phyloP scores from a whole-genome alignment of 2,113 vertebrate genomes.

The Phoenicopterus ruber region DNA sequence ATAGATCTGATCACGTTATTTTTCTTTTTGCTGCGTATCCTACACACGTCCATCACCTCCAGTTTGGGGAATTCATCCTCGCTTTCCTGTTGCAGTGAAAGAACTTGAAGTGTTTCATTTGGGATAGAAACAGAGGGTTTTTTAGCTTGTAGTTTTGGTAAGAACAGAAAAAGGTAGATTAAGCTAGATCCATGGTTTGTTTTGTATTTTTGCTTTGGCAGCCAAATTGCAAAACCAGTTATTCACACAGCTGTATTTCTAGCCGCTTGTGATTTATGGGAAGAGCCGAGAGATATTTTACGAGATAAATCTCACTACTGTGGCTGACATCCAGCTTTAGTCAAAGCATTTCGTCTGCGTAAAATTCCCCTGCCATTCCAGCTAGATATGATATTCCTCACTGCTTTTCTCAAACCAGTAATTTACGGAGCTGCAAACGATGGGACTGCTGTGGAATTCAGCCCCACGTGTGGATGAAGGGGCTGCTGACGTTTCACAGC shows the following conservation, averaged over 20 bases:
- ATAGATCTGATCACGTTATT: neutral
- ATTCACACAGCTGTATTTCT: neutral
- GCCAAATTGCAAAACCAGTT: neutral
- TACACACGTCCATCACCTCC: neutral
- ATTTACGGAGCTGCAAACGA: neutral
- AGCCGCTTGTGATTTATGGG: neutral
- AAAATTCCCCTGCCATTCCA: neutral
- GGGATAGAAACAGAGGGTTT: neutral
- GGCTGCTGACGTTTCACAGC: neutral
- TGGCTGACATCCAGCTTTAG: neutral
- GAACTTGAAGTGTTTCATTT: neutral
- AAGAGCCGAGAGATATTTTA: neutral
- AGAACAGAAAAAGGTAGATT: neutral
- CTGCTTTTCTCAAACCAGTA: neutral
- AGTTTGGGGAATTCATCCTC: neutral
- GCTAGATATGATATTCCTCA: neutral
- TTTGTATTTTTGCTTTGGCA: neutral
- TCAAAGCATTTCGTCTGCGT: neutral
- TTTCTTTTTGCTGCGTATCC: neutral
- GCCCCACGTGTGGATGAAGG: neutral
- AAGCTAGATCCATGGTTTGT: neutral
- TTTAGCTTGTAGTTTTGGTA: neutral
- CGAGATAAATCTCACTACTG: neutral
- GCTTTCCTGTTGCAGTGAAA: neutral
- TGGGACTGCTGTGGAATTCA: neutral